A percentile compares a stretch with the other conserved stretches of the same genome.
These are phyloP conservation scores for Aradophagus sp. DNA, from an alignment of 1,140 invertebrate genomes.

Conservation along the genomic window DNA sequence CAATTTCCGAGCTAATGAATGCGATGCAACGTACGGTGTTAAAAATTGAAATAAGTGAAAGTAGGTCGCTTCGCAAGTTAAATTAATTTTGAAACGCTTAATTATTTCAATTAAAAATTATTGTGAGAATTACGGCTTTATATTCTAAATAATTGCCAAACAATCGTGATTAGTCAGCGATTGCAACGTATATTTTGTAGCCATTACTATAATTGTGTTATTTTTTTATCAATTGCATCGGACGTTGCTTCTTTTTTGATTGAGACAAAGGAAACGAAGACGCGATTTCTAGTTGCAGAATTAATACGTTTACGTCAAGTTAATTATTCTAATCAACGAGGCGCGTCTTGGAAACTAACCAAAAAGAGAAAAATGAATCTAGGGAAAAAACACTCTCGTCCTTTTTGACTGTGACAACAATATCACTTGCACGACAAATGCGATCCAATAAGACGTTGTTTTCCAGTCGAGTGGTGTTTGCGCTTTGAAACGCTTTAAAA, in stretches of 20 bases:
- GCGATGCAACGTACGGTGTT: conserved; percentile 25
- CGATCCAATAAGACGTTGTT: conserved; percentile 33
- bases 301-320: conserved; percentile 13
- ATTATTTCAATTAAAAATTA: conserved; percentile 38
- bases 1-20: conserved; percentile 45
- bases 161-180: no score
- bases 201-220: conserved; percentile 12
- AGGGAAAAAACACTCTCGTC: background rate
- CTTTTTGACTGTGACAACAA: conserved; percentile 13
- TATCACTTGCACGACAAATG: conserved; percentile 24
- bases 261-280: no score
- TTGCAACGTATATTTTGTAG: no score
- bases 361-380: no score
- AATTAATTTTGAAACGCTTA: conserved; percentile 32
- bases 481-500: conserved; percentile 63
- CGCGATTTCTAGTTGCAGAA: conserved; percentile 1
- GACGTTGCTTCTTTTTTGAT: no score
- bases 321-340: conserved; percentile 10
- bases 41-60: conserved; percentile 52
- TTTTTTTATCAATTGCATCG: no score
- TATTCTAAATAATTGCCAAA: no score
- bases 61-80: conserved; percentile 42
- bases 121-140: no score
- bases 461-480: conserved; percentile 40
- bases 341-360: conserved; percentile 5